Base-by-base conservation (phyloP, 2,888 invertebrate genomes). In the Drepana falcataria region DNA sequence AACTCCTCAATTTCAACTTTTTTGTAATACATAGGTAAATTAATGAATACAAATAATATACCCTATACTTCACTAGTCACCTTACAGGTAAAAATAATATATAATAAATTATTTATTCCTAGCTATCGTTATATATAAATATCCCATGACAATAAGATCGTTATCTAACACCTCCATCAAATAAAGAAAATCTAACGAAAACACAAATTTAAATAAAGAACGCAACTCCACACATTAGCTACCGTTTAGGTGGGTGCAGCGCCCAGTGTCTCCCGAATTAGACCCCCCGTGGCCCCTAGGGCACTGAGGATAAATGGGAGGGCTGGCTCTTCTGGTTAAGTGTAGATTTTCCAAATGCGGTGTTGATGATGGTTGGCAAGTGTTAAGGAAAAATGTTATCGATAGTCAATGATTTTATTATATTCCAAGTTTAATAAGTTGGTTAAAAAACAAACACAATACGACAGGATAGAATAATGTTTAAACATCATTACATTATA, bases 321-420 rank as follows among this genome's bases (percentile, higher is more conserved):
- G 90, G 91, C 89, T 87, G 90, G 87, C 86, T 88, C 88, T 87
- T 85, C 89, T 90, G 91, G 91, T 89, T 91, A 90, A 91, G 91
- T 91, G 91, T 91, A 90, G 90, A 91, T 91, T 91, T 91, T 90
- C 90, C 89, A 87, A 91, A 91, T 91, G 91, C 91, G 91, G 91
- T 91, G 91, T 91, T 91, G 91, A 91, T 91, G 91, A 90, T 83
- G 87, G 87, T 80, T 76, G 65, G 48, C 48, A 79, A 78, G 77
- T 59, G 82, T 9, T 73, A 73, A 73, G 60, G 44, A 9, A 44
- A 37, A 35, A 35, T 9, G 35, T 57, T 63, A 68, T 82, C 79
- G 79, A 80, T 76, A 71, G 52, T 44, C 53, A 9, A 63, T 53
- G 51, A 55, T 55, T 37, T 37, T 37, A 4, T 21, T 21, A 21